A percentile compares a stretch with the other conserved stretches of the same genome.
Conservation (phyloP, 2,113 vertebrate species). For the Nanorana parkeri region DNA sequence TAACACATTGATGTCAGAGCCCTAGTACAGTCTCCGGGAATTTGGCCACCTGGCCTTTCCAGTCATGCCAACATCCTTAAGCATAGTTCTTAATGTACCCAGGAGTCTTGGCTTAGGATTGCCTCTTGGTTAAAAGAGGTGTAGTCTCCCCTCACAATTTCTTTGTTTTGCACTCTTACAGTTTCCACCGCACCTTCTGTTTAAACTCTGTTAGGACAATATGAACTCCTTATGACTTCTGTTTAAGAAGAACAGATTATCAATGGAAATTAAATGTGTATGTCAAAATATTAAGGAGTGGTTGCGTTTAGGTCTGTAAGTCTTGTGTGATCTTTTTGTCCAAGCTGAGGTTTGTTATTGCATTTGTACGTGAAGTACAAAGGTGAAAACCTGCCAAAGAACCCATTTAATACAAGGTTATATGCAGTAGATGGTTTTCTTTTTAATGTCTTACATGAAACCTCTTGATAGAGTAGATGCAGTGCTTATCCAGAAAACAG, state of each 20-base stretch:
- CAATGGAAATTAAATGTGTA: constrained; percentile 17
- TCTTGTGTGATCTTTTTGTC: neutral
- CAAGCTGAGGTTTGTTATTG: neutral
- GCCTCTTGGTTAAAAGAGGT: neutral
- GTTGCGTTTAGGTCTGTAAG: neutral
- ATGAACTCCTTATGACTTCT: constrained; percentile 38
- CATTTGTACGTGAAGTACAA: neutral
- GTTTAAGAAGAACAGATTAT: constrained; percentile 3
- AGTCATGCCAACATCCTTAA: neutral
- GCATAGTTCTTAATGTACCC: neutral
- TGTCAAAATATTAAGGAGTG: constrained; percentile 24
- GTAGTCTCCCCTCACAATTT: neutral
- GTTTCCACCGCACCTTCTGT: constrained; percentile 38
- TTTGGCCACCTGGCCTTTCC: neutral
- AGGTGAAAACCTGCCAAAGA: too few species aligned
- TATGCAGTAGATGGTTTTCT: too few species aligned
- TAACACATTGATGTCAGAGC: neutral
- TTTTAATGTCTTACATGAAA: too few species aligned
- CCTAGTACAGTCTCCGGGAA: neutral
- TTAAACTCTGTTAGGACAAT: constrained; percentile 2
- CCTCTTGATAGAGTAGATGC: too few species aligned
- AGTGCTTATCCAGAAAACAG: too few species aligned
- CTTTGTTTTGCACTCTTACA: constrained; percentile 11
- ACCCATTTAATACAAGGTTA: too few species aligned
- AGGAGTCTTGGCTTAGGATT: neutral